These are phyloP conservation scores for Ericerus pela DNA, from an alignment of 1,140 invertebrate species.

Conservation along the genomic window DNA sequence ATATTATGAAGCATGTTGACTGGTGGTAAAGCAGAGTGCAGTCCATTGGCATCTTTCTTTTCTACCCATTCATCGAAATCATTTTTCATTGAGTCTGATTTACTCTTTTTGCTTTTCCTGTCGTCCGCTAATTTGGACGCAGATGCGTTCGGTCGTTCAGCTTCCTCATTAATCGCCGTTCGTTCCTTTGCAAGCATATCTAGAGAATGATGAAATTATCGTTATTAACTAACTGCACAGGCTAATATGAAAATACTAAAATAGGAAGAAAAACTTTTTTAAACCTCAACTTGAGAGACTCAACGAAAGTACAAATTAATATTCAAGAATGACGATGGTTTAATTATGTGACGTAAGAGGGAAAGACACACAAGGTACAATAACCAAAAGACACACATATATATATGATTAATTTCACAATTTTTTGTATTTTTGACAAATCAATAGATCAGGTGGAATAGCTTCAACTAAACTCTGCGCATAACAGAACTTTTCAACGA, in stretches of 20 bases:
- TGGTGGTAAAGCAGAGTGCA: background rate
- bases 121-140: background rate
- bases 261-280: background rate
- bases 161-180: background rate
- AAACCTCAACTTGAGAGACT: background rate
- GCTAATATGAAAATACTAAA: background rate
- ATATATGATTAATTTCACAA: too few species aligned
- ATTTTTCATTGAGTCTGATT: background rate
- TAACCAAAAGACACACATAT: too few species aligned
- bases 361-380: too few species aligned
- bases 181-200: background rate
- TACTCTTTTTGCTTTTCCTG: background rate
- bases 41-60: background rate
- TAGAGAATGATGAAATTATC: background rate
- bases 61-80: background rate
- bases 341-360: too few species aligned
- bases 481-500: too few species aligned
- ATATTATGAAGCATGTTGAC: background rate
- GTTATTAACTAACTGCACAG: too few species aligned
- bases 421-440: too few species aligned
- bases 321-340: background rate
- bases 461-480: too few species aligned
- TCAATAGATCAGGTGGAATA: too few species aligned
- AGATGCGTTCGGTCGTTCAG: background rate
- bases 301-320: background rate